Evolutionary conservation across 2,888 invertebrate species (phyloP).

Genomic region (Pocota personata): DNA sequence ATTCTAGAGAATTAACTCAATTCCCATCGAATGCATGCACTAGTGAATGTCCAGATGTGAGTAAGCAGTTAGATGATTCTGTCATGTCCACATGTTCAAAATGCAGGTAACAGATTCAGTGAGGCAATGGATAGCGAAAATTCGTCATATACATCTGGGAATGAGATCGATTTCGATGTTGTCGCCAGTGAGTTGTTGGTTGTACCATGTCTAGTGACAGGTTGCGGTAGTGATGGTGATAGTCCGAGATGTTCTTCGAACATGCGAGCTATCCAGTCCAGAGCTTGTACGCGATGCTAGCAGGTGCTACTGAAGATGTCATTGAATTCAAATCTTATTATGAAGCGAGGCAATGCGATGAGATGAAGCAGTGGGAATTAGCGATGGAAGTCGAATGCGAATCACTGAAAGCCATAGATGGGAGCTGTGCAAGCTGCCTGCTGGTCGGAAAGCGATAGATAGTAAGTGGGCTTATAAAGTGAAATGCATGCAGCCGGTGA

Average conservation of each 20-base stretch:
- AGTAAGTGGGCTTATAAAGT: too few species aligned
- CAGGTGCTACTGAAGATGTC: background rate
- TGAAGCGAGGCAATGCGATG: background rate
- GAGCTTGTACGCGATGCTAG: constrained; percentile 1
- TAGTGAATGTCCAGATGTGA: too few species aligned
- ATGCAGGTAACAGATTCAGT: background rate
- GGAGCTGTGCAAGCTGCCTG: too few species aligned
- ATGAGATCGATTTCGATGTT: constrained; percentile 16
- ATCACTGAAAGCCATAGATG: background rate
- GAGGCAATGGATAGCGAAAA: constrained; percentile 14
- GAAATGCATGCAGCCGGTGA: background rate
- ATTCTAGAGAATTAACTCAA: too few species aligned
- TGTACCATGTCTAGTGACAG: background rate
- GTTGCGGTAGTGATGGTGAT: background rate
- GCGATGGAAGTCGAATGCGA: constrained; percentile 5
- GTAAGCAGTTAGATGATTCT: too few species aligned
- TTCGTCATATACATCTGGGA: background rate
- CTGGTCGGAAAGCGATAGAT: too few species aligned
- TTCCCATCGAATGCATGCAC: too few species aligned
- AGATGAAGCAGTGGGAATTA: background rate
- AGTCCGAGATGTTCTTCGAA: background rate
- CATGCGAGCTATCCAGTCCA: background rate
- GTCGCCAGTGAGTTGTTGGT: background rate
- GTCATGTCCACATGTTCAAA: too few species aligned
- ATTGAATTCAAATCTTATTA: background rate